Evolutionary conservation across 1,140 invertebrate genomes (phyloP), one percentile per base, ranked within the genome.

Genomic region (Phthorimaea operculella): DNA sequence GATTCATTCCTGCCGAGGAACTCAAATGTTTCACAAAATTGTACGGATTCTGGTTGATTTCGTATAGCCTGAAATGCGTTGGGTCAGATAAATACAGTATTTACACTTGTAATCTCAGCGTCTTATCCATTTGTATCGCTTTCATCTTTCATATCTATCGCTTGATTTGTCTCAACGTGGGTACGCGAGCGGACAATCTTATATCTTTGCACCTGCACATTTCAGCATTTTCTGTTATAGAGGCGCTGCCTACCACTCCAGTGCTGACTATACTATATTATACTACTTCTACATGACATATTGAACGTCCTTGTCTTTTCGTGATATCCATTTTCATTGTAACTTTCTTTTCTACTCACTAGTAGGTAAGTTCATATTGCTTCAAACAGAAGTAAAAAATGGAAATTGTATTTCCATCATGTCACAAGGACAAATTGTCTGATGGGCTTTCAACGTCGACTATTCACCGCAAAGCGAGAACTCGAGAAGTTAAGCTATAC

Each of bases 111-210:
- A 28, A 28, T 4, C 21, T 28, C 21, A 4, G 6, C 21, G 21
- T 28, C 21, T 6, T 28, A 28, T 28, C 21, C 2, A 28, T 28
- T 6, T 28, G 21, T 28, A 28, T 28, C 21, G 21, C 6, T 28
- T 28, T 28, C 21, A 28, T 28, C 21, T 28, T 28, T 28, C 21
- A 28, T 28, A 28, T 28, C 21, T 28, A 28, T 28, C 21, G 21
- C 21, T 28, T 28, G 2, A 39, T 39, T 34, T 39, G n/a, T 39
- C 36, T 39, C 36, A 39, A 12, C 8, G 36, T 39, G 36, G n/a
- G 8, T 9, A 39, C 36, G 36, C n/a, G 36, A 39, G 36, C 71
- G 56, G 66, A 66, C 67, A 63, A 69, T 70, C 60, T 69, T 73
- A 63, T 68, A 65, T 64, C 63, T 33, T 59, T 53, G 52, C 58